Evolutionary conservation across 92 coral and sea anemone species (phyloP).

Genomic region (Zoanthus gigantus): DNA sequence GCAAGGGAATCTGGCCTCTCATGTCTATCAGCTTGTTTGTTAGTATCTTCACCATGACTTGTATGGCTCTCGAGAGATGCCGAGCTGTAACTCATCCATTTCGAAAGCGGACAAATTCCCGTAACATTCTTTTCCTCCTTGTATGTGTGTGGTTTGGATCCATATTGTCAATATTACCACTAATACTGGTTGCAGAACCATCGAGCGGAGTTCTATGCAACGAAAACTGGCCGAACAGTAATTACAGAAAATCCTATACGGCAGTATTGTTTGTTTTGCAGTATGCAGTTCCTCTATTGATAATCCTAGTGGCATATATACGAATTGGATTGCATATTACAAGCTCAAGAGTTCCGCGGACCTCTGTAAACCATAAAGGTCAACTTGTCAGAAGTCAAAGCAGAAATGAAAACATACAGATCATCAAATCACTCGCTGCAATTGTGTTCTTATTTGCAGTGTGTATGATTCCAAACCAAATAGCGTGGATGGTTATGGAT

Average conservation of each 20-base stretch:
- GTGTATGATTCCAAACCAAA: constrained; percentile 90
- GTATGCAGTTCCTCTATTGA: constrained; percentile 79
- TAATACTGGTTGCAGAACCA: constrained; percentile 68
- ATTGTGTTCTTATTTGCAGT: constrained; percentile 82
- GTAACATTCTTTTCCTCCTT: constrained; percentile 59
- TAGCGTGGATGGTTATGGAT: constrained; percentile 92
- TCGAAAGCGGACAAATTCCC: constrained; percentile 69
- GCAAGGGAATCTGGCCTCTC: constrained; percentile 86
- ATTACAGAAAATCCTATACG: constrained; percentile 75
- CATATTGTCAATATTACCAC: constrained; percentile 65
- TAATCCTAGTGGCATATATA: constrained; percentile 80
- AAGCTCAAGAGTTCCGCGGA: constrained; percentile 67
- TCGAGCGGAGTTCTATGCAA: constrained; percentile 59
- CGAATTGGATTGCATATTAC: constrained; percentile 72
- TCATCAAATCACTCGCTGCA: constrained; percentile 85
- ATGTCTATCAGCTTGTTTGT: constrained; percentile 83
- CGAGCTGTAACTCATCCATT: constrained; percentile 80
- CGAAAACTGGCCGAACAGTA: constrained; percentile 77
- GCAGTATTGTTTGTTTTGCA: constrained; percentile 81
- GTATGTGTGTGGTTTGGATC: constrained; percentile 65
- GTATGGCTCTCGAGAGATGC: constrained; percentile 84
- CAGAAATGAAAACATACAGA: constrained; percentile 75
- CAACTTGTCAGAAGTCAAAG: constrained; percentile 68
- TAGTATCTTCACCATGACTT: constrained; percentile 74
- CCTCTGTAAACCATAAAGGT: constrained; percentile 74